Conservation (phyloP, 2,113 vertebrate species). For the Nesoenas mayeri region DNA sequence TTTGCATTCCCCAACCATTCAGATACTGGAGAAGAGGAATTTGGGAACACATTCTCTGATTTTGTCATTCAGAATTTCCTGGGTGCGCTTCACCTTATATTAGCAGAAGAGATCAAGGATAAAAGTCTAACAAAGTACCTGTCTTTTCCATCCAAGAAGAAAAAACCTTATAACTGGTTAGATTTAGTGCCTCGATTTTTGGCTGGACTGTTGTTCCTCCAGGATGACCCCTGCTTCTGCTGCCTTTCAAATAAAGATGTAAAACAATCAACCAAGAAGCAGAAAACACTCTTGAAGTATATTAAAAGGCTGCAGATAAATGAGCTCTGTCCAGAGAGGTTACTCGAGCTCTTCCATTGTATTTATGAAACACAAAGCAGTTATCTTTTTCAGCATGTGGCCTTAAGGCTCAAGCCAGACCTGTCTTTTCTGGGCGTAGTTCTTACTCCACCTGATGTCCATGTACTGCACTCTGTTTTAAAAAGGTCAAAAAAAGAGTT, state of each 20-base stretch:
- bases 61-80: constrained; percentile 85
- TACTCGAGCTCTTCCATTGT: constrained; percentile 86
- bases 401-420: constrained; percentile 70
- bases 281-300: constrained; percentile 72
- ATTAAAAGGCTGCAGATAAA: constrained; percentile 73
- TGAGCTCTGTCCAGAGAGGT: constrained; percentile 69
- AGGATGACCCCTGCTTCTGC: constrained; percentile 11
- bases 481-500: constrained; percentile 70
- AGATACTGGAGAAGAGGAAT: neutral
- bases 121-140: constrained; percentile 78
- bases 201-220: constrained; percentile 82
- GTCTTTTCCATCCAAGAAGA: constrained; percentile 78
- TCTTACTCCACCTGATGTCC: constrained; percentile 80
- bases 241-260: constrained; percentile 11
- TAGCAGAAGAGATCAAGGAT: constrained; percentile 78
- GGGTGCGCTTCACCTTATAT: constrained; percentile 78
- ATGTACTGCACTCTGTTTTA: constrained; percentile 77
- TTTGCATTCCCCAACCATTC: constrained; percentile 2
- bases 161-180: constrained; percentile 81
- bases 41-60: constrained; percentile 74
- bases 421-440: constrained; percentile 81
- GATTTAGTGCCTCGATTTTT: constrained; percentile 82
- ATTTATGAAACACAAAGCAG: constrained; percentile 76
- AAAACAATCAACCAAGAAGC: constrained; percentile 68
- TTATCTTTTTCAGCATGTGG: constrained; percentile 72